These are phyloP conservation scores for Crotalus helleri DNA, from an alignment of 2,113 vertebrate species.

Conservation along the genomic window DNA sequence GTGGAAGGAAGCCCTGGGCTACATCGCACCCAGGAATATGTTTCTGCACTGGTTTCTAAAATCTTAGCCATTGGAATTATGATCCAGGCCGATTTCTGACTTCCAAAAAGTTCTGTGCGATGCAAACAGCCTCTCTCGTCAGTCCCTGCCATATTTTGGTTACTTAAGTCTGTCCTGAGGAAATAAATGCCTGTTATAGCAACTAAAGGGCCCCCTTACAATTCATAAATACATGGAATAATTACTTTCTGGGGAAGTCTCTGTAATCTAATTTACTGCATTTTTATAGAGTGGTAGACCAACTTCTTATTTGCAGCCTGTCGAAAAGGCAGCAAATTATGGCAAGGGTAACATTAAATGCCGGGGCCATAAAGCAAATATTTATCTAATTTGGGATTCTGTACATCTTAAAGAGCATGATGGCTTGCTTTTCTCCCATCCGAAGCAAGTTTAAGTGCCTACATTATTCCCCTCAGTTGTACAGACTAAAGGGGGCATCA, in stretches of 20 bases:
- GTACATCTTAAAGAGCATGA: slow-evolving; percentile 42
- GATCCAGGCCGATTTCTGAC: background rate
- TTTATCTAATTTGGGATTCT: slow-evolving; percentile 52
- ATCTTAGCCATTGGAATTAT: background rate
- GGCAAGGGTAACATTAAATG: slow-evolving; percentile 36
- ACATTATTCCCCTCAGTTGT: background rate
- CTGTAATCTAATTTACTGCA: slow-evolving; percentile 49
- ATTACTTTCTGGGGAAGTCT: slow-evolving; percentile 42
- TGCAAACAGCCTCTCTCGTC: background rate
- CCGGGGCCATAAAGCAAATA: slow-evolving; percentile 48
- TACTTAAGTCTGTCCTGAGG: slow-evolving; percentile 1
- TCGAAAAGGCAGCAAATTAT: slow-evolving; percentile 44
- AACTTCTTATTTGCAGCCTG: slow-evolving; percentile 44
- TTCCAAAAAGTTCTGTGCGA: background rate
- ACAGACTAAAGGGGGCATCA: slow-evolving; percentile 3
- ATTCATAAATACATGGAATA: slow-evolving; percentile 51
- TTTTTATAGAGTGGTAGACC: slow-evolving; percentile 49
- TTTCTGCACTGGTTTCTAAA: background rate
- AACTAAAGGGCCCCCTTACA: slow-evolving; percentile 14
- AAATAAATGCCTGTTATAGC: slow-evolving; percentile 12
- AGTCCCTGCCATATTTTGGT: background rate
- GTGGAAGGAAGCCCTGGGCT: slow-evolving; percentile 25
- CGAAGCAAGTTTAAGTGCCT: slow-evolving; percentile 14
- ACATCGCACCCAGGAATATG: background rate
- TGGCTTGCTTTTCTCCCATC: background rate